These are phyloP conservation scores for Branchinecta lynchi DNA, from an alignment of 1,140 invertebrate genomes.

Conservation along the genomic window DNA sequence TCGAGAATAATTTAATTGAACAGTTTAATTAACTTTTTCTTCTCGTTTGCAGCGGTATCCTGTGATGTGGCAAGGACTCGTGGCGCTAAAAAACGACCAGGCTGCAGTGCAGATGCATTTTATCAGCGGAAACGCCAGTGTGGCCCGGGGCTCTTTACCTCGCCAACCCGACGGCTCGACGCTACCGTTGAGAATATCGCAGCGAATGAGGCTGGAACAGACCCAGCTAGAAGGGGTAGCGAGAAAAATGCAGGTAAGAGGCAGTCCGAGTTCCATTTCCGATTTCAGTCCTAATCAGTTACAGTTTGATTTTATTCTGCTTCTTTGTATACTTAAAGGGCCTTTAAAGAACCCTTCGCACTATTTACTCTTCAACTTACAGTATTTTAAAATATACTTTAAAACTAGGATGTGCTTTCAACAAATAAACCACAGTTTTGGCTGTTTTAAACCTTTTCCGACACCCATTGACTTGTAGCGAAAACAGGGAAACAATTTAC, in stretches of 20 bases:
- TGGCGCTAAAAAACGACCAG: constrained; percentile 89
- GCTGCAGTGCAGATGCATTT: constrained; percentile 96
- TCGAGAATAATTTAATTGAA: no score
- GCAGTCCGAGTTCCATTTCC: background rate
- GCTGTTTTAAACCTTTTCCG: no score
- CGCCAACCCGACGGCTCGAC: constrained; percentile 54
- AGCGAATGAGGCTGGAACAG: constrained; percentile 87
- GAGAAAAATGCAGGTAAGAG: constrained; percentile 79
- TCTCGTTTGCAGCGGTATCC: constrained; percentile 53
- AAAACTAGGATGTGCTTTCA: no score
- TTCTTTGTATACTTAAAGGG: background rate
- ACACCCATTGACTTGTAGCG: no score
- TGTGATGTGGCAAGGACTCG: constrained; percentile 87
- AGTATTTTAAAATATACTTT: no score
- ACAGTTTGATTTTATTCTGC: background rate
- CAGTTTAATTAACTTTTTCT: no score
- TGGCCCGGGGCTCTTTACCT: constrained; percentile 65
- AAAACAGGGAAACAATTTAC: no score
- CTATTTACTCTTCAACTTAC: no score
- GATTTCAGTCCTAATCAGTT: background rate
- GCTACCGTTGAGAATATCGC: constrained; percentile 72
- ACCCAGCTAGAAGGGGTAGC: constrained; percentile 86
- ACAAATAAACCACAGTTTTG: no score
- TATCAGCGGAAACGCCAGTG: constrained; percentile 76
- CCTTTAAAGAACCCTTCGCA: constrained; percentile 7